phyloP scores from a whole-genome alignment of 2,888 invertebrate genomes.

The Megalurothrips usitatus region DNA sequence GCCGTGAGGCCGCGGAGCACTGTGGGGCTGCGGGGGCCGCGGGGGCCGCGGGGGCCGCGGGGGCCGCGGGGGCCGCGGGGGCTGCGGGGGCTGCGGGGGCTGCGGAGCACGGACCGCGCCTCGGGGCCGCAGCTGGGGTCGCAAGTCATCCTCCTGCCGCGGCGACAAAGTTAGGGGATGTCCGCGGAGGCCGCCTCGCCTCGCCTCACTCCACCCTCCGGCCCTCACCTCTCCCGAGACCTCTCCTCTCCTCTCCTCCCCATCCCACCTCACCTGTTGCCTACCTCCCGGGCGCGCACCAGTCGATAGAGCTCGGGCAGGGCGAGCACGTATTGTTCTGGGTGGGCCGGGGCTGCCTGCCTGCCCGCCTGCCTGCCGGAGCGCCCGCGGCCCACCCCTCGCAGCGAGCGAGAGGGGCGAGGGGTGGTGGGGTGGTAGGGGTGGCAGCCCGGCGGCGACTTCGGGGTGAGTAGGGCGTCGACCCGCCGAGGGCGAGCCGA shows the following conservation, averaged over 20 bases:
- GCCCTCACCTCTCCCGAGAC: background rate
- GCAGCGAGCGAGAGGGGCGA: background rate
- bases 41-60: too few relatives aligned
- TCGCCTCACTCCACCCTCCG: background rate
- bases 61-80: too few relatives aligned
- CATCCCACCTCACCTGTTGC: background rate
- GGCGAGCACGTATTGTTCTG: background rate
- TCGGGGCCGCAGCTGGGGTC: too few relatives aligned
- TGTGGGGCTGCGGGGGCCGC: too few relatives aligned
- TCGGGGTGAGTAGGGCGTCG: background rate
- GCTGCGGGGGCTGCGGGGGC: too few relatives aligned
- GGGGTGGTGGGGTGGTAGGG: background rate
- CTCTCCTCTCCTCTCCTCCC: background rate
- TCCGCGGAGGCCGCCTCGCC: too few relatives aligned
- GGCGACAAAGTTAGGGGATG: too few relatives aligned
- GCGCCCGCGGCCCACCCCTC: background rate
- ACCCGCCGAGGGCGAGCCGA: background rate
- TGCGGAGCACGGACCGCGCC: too few relatives aligned
- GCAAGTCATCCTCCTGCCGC: too few relatives aligned
- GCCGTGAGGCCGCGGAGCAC: background rate
- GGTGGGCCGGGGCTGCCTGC: background rate
- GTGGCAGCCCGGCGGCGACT: too few relatives aligned
- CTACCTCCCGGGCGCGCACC: background rate
- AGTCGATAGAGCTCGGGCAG: conserved; percentile 1
- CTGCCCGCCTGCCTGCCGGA: background rate